Percentiles rank a stretch among this genome's conserved stretches.
Conservation (phyloP, 2,797 vertebrate genomes). For the Harpagifer antarcticus region DNA sequence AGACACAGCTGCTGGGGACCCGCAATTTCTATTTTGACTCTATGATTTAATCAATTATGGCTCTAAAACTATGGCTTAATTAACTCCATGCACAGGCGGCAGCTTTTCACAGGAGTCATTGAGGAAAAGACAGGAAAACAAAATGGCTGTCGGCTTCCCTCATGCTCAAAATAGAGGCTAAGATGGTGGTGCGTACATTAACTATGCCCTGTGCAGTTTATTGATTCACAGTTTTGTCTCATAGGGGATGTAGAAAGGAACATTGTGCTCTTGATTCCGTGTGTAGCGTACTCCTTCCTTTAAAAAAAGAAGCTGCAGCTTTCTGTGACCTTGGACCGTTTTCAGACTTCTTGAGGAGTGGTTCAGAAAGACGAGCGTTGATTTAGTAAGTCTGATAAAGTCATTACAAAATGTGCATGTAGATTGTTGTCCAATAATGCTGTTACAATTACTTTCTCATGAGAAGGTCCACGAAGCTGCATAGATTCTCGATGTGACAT, state of each 20-base stretch:
- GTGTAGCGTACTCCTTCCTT: slow-evolving; percentile 32
- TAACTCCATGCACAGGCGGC: slow-evolving; percentile 77
- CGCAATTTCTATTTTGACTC: slow-evolving; percentile 81
- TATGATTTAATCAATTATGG: slow-evolving; percentile 85
- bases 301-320: slow-evolving; percentile 33
- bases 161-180: slow-evolving; percentile 66
- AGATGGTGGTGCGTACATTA: slow-evolving; percentile 78
- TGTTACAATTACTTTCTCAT: slow-evolving; percentile 64
- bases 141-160: slow-evolving; percentile 82
- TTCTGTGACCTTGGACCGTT: slow-evolving; percentile 73
- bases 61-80: slow-evolving; percentile 83
- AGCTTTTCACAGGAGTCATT: slow-evolving; percentile 73
- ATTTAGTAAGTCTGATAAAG: slow-evolving; percentile 54
- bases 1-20: slow-evolving; percentile 80
- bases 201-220: slow-evolving; percentile 68
- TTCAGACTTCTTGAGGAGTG: slow-evolving; percentile 50
- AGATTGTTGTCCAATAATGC: slow-evolving; percentile 35
- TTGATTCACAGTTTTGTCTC: slow-evolving; percentile 73
- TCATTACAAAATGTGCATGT: slow-evolving; percentile 63
- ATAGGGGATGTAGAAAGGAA: slow-evolving; percentile 61
- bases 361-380: slow-evolving; percentile 51
- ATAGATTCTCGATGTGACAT: slow-evolving; percentile 38
- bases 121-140: slow-evolving; percentile 71
- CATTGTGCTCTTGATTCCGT: slow-evolving; percentile 50
- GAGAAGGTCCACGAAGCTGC: slow-evolving; percentile 46